Conservation (phyloP, 1,140 invertebrate species). For the Hirudo medicinalis region DNA sequence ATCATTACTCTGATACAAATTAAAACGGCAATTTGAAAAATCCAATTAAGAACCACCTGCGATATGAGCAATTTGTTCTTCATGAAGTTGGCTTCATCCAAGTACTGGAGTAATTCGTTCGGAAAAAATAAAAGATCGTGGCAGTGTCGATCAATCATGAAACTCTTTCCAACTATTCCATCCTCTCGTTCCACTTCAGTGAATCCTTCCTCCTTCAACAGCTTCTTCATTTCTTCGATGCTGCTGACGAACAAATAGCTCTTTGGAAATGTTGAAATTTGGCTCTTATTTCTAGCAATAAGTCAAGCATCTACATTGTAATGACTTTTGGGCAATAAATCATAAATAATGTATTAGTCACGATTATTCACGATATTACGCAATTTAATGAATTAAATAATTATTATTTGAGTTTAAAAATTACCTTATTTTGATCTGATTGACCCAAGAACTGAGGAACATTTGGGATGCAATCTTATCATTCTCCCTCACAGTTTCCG, state of each 20-base stretch:
- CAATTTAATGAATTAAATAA: too few species aligned
- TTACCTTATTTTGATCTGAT: slow-evolving; percentile 32
- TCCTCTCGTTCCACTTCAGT: slow-evolving; percentile 17
- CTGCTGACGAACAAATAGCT: slow-evolving; percentile 24
- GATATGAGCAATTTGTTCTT: slow-evolving; percentile 26
- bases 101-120: slow-evolving; percentile 23
- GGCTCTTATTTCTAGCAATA: neutral
- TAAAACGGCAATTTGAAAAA: neutral
- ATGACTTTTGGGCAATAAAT: neutral
- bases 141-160: slow-evolving; percentile 30
- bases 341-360: neutral
- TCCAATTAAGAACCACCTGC: slow-evolving; percentile 25
- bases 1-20: too few species aligned
- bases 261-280: neutral
- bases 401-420: slow-evolving; percentile 3
- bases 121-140: slow-evolving; percentile 31
- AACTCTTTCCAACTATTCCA: slow-evolving; percentile 25
- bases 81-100: slow-evolving; percentile 25
- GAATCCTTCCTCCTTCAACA: slow-evolving; percentile 29
- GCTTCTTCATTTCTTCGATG: slow-evolving; percentile 26
- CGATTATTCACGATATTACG: too few species aligned
- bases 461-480: slow-evolving; percentile 26
- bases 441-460: slow-evolving; percentile 34
- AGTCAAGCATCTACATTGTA: too few species aligned
- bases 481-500: slow-evolving; percentile 28